Evolutionary conservation across 2,888 invertebrate species (phyloP).

Genomic region (Orthosia incerta): DNA sequence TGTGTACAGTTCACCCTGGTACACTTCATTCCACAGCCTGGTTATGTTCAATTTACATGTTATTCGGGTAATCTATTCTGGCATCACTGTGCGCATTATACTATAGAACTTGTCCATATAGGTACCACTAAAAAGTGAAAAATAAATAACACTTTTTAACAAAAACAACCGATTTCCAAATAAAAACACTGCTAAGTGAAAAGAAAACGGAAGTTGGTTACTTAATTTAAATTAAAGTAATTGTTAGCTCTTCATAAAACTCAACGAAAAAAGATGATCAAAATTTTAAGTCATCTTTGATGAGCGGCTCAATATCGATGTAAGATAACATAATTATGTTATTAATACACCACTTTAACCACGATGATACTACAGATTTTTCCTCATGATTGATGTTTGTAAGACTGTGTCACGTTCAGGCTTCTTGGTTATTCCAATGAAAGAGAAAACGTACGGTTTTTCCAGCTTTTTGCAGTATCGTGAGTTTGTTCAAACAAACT

Average conservation of each 20-base stretch:
- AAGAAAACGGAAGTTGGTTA: no score
- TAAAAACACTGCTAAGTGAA: no score
- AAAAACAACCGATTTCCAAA: no score
- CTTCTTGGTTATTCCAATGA: constrained; percentile 36
- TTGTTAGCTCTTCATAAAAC: neutral
- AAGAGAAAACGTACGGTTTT: constrained; percentile 49
- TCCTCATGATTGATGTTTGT: constrained; percentile 27
- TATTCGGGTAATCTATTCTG: no score
- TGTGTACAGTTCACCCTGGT: no score
- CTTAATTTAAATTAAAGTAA: no score
- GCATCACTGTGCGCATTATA: no score
- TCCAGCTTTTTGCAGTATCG: constrained; percentile 33
- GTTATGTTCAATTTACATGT: no score
- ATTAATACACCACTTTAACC: neutral
- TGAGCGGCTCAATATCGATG: neutral
- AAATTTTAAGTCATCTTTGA: neutral
- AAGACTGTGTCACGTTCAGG: constrained; percentile 4
- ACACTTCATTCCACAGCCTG: no score
- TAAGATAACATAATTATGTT: neutral
- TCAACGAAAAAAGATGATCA: neutral
- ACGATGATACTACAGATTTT: constrained; percentile 36
- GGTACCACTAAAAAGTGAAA: no score
- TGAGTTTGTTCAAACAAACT: constrained; percentile 15
- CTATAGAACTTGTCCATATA: no score
- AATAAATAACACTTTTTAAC: no score